These are phyloP conservation scores for Drosophila neotestacea DNA, from an alignment of 2,888 invertebrate genomes.

Conservation along the genomic window DNA sequence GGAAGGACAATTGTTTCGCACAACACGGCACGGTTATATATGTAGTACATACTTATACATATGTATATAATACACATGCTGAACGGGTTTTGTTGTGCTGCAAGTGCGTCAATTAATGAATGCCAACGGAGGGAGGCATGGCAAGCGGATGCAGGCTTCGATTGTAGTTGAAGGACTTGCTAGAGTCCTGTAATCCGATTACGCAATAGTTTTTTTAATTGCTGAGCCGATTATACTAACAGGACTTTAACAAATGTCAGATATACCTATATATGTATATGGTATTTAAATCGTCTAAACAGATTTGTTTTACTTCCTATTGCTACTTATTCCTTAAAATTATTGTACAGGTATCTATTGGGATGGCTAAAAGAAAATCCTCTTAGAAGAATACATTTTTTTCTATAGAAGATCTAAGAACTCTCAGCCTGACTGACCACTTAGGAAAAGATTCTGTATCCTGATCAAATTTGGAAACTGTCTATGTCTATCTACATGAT, in stretches of 20 bases:
- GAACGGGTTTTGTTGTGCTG: conserved; percentile 28
- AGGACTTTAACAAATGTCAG: conserved; percentile 4
- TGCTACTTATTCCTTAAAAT: not conserved
- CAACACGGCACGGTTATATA: conserved; percentile 34
- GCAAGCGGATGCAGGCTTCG: conserved; percentile 31
- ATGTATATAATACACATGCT: not conserved
- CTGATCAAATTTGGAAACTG: too few relatives aligned
- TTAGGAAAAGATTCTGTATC: too few relatives aligned
- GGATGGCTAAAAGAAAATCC: too few relatives aligned
- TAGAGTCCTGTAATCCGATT: conserved; percentile 1
- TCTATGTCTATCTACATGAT: too few relatives aligned
- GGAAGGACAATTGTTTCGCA: conserved; percentile 75
- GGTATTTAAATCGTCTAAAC: not conserved
- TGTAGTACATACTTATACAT: conserved; percentile 9
- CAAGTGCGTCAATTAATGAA: conserved; percentile 65
- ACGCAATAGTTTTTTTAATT: conserved; percentile 2
- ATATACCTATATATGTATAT: not conserved
- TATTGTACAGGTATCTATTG: not conserved
- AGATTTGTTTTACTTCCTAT: too few relatives aligned
- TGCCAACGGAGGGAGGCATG: conserved; percentile 33
- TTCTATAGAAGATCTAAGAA: too few relatives aligned
- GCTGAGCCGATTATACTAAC: not conserved
- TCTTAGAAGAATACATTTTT: too few relatives aligned
- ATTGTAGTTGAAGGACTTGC: conserved; percentile 13
- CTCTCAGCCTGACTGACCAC: too few relatives aligned